These are phyloP conservation scores for Idaea dimidiata DNA, from an alignment of 2,888 invertebrate genomes.

Conservation along the genomic window DNA sequence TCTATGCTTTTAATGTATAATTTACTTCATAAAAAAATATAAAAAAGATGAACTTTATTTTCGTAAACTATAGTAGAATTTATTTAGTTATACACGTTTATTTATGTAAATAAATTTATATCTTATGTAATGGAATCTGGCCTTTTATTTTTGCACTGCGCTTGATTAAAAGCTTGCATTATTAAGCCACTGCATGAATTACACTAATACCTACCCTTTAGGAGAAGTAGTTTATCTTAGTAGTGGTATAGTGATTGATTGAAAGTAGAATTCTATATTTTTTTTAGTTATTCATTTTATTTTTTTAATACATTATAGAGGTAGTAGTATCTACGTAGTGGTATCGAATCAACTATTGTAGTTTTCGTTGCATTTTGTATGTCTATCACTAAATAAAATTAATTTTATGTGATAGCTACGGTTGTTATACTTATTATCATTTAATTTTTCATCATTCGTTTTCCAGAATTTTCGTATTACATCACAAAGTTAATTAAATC, in stretches of 20 bases:
- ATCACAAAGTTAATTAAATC: neutral
- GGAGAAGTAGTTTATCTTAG: neutral
- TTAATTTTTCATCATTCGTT: conserved; percentile 3
- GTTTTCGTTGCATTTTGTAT: neutral
- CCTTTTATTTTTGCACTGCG: conserved; percentile 41
- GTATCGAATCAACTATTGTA: neutral
- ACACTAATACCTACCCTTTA: neutral
- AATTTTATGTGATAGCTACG: neutral
- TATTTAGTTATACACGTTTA: conserved; percentile 28
- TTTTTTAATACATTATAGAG: neutral
- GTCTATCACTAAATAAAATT: neutral
- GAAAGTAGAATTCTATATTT: neutral
- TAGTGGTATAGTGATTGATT: neutral
- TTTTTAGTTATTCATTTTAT: too few relatives aligned
- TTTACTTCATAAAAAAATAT: conserved; percentile 10
- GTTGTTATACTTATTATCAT: neutral
- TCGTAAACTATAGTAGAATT: conserved; percentile 16
- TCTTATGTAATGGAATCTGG: conserved; percentile 37
- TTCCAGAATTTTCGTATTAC: conserved; percentile 2
- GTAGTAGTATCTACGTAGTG: neutral
- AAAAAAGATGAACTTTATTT: conserved; percentile 15
- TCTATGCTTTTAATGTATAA: conserved; percentile 52
- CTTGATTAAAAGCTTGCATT: conserved; percentile 4
- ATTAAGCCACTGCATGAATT: conserved; percentile 13
- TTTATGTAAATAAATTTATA: conserved; percentile 38